phyloP scores from a whole-genome alignment of 2,797 vertebrate species.

The Acanthis flammea region DNA sequence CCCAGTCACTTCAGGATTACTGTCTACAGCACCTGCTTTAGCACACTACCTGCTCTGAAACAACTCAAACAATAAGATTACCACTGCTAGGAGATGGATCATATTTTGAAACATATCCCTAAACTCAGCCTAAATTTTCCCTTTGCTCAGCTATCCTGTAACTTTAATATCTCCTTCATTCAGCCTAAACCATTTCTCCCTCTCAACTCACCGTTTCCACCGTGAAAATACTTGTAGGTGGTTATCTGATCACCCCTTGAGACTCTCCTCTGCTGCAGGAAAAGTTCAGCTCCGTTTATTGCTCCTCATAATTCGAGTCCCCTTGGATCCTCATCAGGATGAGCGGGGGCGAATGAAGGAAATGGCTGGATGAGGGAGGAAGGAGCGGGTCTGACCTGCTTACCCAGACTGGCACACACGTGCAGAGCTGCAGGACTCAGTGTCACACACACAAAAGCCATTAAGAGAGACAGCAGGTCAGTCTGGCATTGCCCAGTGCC shows the following conservation, averaged over 20 bases:
- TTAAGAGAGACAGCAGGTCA: constrained; percentile 59
- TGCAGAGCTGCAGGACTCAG: constrained; percentile 2
- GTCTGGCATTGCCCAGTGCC: constrained; percentile 27
- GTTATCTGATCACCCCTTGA: constrained; percentile 21
- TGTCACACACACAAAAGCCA: constrained; percentile 53
- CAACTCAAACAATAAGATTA: neutral
- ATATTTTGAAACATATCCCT: neutral
- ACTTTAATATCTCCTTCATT: neutral
- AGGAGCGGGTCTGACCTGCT: constrained; percentile 4
- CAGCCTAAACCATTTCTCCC: constrained; percentile 25
- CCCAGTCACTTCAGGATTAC: constrained; percentile 1
- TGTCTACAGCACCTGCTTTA: neutral
- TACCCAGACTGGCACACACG: constrained; percentile 33
- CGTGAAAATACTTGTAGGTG: neutral
- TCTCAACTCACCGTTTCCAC: neutral
- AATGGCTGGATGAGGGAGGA: neutral
- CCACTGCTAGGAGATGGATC: neutral
- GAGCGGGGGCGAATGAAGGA: neutral
- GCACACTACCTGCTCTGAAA: constrained; percentile 6
- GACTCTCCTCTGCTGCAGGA: neutral
- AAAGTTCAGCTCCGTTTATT: neutral
- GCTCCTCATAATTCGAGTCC: neutral
- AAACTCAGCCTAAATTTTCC: constrained; percentile 28
- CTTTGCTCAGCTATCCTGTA: constrained; percentile 8
- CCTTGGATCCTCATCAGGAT: neutral